phyloP scores from a whole-genome alignment of 2,888 invertebrate genomes.

The Caradrina clavipalpis region DNA sequence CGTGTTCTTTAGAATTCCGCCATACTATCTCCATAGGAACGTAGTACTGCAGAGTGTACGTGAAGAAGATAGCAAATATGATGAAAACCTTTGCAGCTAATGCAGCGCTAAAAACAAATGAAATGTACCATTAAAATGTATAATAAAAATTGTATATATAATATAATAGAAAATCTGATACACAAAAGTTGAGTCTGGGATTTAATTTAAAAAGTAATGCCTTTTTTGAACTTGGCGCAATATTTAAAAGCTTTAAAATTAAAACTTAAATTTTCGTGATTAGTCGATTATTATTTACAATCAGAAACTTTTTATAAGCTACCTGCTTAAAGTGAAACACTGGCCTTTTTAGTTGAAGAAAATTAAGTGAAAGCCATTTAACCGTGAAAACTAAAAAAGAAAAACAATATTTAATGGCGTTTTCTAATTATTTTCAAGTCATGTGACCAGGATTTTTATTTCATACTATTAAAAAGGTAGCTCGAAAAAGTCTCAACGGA shows the following conservation, averaged over 20 bases:
- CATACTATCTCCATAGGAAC: conserved; percentile 98
- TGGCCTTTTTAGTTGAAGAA: conserved; percentile 1
- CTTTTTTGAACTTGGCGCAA: no score
- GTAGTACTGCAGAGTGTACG: conserved; percentile 98
- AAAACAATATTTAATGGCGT: background rate
- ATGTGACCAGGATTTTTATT: background rate
- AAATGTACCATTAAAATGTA: no score
- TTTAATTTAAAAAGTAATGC: no score
- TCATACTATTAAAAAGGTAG: no score
- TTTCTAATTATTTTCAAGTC: background rate
- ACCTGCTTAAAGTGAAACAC: background rate
- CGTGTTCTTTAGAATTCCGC: conserved; percentile 92
- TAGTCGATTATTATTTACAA: no score
- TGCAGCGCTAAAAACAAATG: conserved; percentile 91
- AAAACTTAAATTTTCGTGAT: no score
- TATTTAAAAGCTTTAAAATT: no score
- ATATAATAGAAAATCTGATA: background rate
- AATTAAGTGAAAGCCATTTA: background rate
- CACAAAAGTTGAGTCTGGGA: no score
- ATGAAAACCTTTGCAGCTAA: conserved; percentile 95
- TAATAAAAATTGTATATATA: no score
- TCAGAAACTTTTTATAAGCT: background rate
- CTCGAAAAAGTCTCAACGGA: no score
- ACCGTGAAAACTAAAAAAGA: background rate
- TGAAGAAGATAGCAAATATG: conserved; percentile 97